A percentile compares a stretch with the other conserved stretches of the same genome.
These are phyloP conservation scores for Nyctereutes procyonoides DNA, from an alignment of 2,113 vertebrate species.

Conservation along the genomic window DNA sequence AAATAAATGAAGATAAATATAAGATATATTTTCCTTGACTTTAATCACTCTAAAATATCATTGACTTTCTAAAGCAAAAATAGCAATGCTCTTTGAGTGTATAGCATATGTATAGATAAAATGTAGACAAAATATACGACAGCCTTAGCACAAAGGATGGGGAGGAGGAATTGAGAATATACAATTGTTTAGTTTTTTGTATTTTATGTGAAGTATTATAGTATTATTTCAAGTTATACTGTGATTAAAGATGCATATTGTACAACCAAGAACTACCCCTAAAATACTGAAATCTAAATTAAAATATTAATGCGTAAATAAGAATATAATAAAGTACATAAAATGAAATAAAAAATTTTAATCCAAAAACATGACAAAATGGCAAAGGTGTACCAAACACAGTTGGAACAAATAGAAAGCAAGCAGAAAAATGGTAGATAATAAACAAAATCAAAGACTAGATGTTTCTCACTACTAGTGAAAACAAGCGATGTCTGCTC, in stretches of 20 bases:
- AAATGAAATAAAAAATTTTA: not conserved
- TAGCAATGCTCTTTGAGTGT: not conserved
- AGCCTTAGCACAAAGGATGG: not conserved
- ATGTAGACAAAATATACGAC: not conserved
- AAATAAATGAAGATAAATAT: slow-evolving; percentile 11
- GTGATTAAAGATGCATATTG: not conserved
- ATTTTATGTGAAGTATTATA: not conserved
- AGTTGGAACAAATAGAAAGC: not conserved
- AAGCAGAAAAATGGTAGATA: not conserved
- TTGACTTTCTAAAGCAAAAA: slow-evolving; percentile 1
- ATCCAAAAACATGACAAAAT: not conserved
- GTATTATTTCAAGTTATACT: slow-evolving; percentile 1
- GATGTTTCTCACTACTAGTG: not conserved
- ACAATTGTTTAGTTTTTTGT: not conserved
- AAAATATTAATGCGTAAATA: not conserved
- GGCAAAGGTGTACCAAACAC: not conserved
- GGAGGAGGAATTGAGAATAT: not conserved
- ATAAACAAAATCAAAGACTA: not conserved
- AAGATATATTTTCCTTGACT: not conserved
- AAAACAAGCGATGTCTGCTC: not conserved
- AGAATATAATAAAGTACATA: not conserved
- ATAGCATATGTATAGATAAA: not conserved
- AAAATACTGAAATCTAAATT: not conserved
- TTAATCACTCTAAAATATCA: not conserved
- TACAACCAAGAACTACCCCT: not conserved